Base-by-base conservation (phyloP, 2,888 invertebrate species). In the Hypselothyrea guttata region DNA sequence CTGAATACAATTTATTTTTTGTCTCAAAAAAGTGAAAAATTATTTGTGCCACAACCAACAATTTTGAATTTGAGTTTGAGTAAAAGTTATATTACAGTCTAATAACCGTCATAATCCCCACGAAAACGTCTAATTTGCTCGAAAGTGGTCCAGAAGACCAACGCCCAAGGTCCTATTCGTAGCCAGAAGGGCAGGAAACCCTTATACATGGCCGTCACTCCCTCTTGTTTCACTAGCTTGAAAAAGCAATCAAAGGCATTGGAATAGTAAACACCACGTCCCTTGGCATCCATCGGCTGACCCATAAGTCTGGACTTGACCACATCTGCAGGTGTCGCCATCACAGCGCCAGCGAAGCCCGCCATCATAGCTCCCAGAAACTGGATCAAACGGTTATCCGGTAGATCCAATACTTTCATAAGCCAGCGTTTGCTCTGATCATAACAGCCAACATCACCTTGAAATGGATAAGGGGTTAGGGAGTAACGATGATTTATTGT, bases 301-400 rank as follows among this genome's bases (percentile, higher is more conserved):
- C 95, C 97, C 97, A 97, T 97, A 5, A 97, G 92, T 62, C 97
- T 91, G 0, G 97, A 96, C 90, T 97, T 97, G 5, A 97, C 92
- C 0, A 97, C 96, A 89, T 97, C 97, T 0, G 96, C 96, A 0
- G 97, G 97, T 0, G 96, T 96, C 1, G 94, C 62, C 96, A 92
- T 12, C 0, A 38, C 27, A 0, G 60, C 52, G 0, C 62, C 64
- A 1, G 53, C 51, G 1, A 75, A 38, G 0, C 97, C 96, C 0
- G 96, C 96, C 58, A 93, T 91, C 60, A 93, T 92, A 71, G 96
- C 96, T 1, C 95, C 92, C 33, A 93, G 72, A 0, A 94, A 92
- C 88, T 97, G 97, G 15, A 75, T 11, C 0, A 22, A 0, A 4
- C 57, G 45, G 33, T 45, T 59, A 11, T 75, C 67, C 4, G 58